Evolutionary conservation across 2,113 vertebrate species (phyloP).

Genomic region (Tyto alba): DNA sequence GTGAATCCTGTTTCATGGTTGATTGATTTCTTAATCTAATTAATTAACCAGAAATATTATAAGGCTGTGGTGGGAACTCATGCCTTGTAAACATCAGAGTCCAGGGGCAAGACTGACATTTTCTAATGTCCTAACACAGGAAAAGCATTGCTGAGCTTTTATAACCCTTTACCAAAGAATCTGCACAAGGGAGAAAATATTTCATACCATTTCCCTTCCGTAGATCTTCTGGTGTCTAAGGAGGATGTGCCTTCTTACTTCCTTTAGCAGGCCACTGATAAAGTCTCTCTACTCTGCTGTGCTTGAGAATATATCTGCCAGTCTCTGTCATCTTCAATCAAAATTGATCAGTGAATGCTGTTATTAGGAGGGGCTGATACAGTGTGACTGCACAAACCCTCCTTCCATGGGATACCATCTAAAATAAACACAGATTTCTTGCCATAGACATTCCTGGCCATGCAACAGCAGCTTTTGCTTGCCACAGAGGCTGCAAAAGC

Average conservation of each 20-base stretch:
- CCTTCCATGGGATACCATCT: neutral
- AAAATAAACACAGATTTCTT: neutral
- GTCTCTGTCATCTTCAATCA: neutral
- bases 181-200: neutral
- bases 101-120: neutral
- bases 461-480: neutral
- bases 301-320: neutral
- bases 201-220: neutral
- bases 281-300: neutral
- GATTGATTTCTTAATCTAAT: constrained; percentile 34
- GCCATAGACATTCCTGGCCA: neutral
- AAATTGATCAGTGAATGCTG: neutral
- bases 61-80: neutral
- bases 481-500: neutral
- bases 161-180: neutral
- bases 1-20: constrained; percentile 26
- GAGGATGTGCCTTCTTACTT: neutral
- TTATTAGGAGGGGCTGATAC: neutral
- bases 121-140: neutral
- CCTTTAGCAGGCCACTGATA: neutral
- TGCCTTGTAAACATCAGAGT: neutral
- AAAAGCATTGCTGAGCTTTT: neutral
- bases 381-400: neutral
- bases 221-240: neutral
- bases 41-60: constrained; percentile 15